These are phyloP conservation scores for Thereuonema tuberculata DNA, from an alignment of 1,140 invertebrate genomes.

Conservation along the genomic window DNA sequence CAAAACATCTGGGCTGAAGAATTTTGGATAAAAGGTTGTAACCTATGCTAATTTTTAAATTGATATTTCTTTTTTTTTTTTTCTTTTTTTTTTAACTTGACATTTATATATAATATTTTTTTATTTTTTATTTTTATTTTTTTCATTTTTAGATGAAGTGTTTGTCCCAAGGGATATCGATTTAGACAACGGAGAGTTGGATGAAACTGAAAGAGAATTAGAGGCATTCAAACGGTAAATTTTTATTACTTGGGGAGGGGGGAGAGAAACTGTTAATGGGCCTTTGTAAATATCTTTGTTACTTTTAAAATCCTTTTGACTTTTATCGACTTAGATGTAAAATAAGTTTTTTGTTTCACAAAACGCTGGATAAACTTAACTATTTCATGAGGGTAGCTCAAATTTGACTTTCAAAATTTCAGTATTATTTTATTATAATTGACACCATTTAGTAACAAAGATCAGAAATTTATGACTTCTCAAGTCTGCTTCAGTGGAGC, in stretches of 20 bases:
- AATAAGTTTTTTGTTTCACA: no score
- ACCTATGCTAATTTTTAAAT: not conserved
- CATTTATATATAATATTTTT: not conserved
- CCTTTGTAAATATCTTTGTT: not conserved
- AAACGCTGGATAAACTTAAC: no score
- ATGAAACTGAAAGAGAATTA: slow-evolving; percentile 55
- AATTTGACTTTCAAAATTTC: no score
- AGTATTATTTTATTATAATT: no score
- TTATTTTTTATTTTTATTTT: not conserved
- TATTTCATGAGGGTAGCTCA: no score
- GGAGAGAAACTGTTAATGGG: not conserved
- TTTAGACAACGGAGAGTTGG: slow-evolving; percentile 55
- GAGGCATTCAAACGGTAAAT: slow-evolving; percentile 54
- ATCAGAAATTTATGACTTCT: no score
- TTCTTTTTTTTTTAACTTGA: not conserved
- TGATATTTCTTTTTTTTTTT: not conserved
- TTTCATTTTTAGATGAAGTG: slow-evolving; percentile 48
- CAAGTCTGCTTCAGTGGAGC: no score
- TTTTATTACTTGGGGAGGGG: not conserved
- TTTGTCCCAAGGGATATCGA: slow-evolving; percentile 61
- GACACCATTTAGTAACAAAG: no score
- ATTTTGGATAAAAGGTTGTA: not conserved
- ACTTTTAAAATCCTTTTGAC: no score
- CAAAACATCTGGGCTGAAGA: not conserved
- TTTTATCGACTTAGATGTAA: no score